Conservation (phyloP, 2,113 vertebrate species). For the Sceloporus tristichus region DNA sequence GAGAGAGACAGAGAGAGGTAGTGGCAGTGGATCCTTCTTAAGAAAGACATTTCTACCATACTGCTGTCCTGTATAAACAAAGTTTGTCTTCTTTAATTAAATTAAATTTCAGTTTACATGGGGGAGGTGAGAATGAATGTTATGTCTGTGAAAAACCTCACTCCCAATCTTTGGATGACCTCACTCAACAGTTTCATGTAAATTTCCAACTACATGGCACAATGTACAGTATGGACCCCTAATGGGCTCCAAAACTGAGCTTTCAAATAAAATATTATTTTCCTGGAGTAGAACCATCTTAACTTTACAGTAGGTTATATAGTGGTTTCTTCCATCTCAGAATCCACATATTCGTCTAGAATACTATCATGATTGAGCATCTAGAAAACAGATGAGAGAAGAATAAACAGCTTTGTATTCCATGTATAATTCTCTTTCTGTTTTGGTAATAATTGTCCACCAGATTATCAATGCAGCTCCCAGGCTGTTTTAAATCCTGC, state of each 20-base stretch:
- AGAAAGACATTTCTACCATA: not conserved
- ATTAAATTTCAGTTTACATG: not conserved
- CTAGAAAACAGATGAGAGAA: too few relatives aligned
- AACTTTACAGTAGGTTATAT: not conserved
- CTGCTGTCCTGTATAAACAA: not conserved
- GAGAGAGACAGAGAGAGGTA: not conserved
- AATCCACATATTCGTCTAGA: not conserved
- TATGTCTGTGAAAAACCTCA: not conserved
- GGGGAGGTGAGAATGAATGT: not conserved
- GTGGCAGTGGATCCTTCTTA: not conserved
- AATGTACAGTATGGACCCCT: not conserved
- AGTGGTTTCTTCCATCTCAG: not conserved
- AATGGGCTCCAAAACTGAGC: not conserved
- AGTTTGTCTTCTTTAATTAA: not conserved
- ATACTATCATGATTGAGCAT: not conserved
- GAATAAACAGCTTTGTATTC: not conserved
- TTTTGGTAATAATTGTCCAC: not conserved
- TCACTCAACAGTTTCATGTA: not conserved
- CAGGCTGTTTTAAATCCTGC: not conserved
- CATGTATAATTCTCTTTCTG: not conserved
- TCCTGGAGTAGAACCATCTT: not conserved
- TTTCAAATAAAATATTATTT: not conserved
- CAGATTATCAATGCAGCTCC: not conserved
- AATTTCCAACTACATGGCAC: not conserved
- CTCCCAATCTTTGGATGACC: not conserved